Percentiles rank a stretch among this genome's conserved stretches.
Conservation (phyloP, 2,888 invertebrate species). For the Scelioninae gen. 2 region DNA sequence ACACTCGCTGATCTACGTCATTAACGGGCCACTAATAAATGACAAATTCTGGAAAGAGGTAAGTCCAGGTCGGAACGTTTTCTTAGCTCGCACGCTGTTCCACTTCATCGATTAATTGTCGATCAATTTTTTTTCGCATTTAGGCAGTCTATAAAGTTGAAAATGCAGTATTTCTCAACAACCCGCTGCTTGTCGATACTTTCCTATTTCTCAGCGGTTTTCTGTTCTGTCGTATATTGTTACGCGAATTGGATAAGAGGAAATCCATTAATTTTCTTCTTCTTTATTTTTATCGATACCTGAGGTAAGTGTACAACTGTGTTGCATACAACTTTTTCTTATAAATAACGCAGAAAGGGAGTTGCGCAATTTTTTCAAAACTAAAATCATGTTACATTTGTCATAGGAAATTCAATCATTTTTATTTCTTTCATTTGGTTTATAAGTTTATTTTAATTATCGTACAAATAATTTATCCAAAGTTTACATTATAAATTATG, state of each 20-base stretch:
- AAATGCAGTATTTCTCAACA: constrained; percentile 81
- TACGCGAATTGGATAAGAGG: constrained; percentile 82
- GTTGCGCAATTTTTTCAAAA: too few species aligned
- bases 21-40: constrained; percentile 83
- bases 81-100: neutral
- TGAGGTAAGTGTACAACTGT: constrained; percentile 77
- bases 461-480: too few species aligned
- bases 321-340: constrained; percentile 47
- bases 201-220: constrained; percentile 84
- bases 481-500: too few species aligned
- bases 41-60: constrained; percentile 80
- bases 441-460: too few species aligned
- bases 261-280: constrained; percentile 79
- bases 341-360: constrained; percentile 38
- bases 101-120: constrained; percentile 16
- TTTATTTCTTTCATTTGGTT: too few species aligned
- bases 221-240: constrained; percentile 81
- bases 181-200: constrained; percentile 83
- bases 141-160: constrained; percentile 78
- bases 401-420: too few species aligned
- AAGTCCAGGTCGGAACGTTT: constrained; percentile 55
- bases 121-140: constrained; percentile 62
- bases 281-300: constrained; percentile 81
- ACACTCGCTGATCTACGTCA: constrained; percentile 81
- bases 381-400: too few species aligned